Evolutionary conservation across 2,888 invertebrate genomes (phyloP).

Genomic region (Acrobasis repandana): DNA sequence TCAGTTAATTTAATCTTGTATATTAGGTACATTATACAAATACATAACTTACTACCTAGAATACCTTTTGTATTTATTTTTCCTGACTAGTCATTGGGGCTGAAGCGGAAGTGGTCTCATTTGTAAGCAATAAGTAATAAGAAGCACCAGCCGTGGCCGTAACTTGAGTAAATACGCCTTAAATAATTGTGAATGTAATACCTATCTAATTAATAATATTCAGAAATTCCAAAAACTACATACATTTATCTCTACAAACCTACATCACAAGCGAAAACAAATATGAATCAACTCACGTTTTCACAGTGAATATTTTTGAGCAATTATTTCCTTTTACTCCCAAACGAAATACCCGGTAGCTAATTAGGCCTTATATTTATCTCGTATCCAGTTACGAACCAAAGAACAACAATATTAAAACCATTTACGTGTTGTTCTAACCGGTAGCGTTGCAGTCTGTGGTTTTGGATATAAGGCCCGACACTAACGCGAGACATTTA

Average conservation of each 20-base stretch:
- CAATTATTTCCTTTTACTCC: constrained; percentile 40
- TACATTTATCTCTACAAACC: background rate
- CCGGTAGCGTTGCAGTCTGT: background rate
- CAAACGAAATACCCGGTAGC: constrained; percentile 25
- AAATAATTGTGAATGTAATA: background rate
- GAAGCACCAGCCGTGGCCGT: too few relatives aligned
- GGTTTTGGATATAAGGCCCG: too few relatives aligned
- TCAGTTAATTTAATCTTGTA: too few relatives aligned
- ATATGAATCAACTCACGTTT: constrained; percentile 32
- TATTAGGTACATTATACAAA: too few relatives aligned
- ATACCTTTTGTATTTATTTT: too few relatives aligned
- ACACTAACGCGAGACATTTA: too few relatives aligned
- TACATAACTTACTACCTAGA: too few relatives aligned
- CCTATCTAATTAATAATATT: background rate
- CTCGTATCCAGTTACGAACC: constrained; percentile 42
- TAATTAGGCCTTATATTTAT: constrained; percentile 55
- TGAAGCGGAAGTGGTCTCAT: too few relatives aligned
- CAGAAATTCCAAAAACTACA: background rate
- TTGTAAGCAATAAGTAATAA: too few relatives aligned
- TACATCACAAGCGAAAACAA: constrained; percentile 28
- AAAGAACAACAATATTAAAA: constrained; percentile 35
- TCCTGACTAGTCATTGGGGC: too few relatives aligned
- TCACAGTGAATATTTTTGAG: constrained; percentile 37
- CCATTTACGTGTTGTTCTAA: constrained; percentile 30
- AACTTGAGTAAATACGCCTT: background rate